Conservation (phyloP, 1,140 invertebrate genomes). For the Hyposmocoma kahamanoa region DNA sequence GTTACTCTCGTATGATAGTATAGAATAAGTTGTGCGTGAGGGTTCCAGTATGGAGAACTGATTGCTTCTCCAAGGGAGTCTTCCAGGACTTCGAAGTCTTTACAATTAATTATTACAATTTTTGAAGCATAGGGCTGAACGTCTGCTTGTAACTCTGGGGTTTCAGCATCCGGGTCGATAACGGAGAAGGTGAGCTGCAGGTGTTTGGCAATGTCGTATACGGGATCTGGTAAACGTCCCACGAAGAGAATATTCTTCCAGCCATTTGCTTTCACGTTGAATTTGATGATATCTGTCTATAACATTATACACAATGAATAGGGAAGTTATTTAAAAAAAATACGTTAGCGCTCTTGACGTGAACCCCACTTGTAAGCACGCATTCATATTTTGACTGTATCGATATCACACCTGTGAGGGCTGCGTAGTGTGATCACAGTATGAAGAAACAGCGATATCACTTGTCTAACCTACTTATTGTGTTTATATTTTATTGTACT, state of each 20-base stretch:
- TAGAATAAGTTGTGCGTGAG: constrained; percentile 42
- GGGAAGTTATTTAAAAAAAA: no score
- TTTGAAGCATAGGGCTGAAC: constrained; percentile 36
- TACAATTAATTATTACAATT: constrained; percentile 34
- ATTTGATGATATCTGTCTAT: constrained; percentile 34
- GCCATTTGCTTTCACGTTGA: constrained; percentile 37
- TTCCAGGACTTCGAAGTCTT: constrained; percentile 38
- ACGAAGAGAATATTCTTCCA: constrained; percentile 40
- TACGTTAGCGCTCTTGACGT: no score
- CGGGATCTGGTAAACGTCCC: constrained; percentile 33
- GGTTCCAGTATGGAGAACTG: constrained; percentile 42
- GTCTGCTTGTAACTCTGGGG: constrained; percentile 2
- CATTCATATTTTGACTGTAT: no score
- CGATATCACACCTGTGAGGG: no score
- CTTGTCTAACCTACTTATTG: no score
- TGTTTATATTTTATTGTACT: no score
- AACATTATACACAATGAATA: constrained; percentile 17
- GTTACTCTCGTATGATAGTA: constrained; percentile 31
- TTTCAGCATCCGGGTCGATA: background rate
- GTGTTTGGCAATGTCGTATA: constrained; percentile 36
- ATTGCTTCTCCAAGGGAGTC: constrained; percentile 28
- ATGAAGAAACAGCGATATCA: no score
- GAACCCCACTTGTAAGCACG: no score
- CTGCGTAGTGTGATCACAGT: no score
- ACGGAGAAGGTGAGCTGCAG: no score